Evolutionary conservation across 2,888 invertebrate genomes (phyloP), one percentile per base, ranked within the genome.

Genomic region (Phengaris alcon): DNA sequence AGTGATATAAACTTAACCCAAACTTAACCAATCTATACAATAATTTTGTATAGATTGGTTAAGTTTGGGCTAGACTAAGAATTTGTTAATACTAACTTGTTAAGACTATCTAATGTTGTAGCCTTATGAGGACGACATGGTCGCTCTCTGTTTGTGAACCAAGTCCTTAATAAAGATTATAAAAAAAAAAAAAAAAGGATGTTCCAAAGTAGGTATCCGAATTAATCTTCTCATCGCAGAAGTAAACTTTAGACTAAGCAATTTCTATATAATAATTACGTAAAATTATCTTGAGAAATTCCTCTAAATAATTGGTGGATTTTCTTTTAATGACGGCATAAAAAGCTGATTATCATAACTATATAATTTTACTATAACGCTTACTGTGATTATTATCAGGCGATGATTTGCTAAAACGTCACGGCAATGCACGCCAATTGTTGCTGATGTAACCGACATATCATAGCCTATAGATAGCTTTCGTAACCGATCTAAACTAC

Each of bases 401-500:
- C 52, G 52, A 72, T 72, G 72, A 72, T 72, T 52, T 15, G 35
- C 35, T 64, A 13, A 4, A 74, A 48, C 12, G 22, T 46, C 46
- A 15, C 35, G 59, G 48, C 48, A 74, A 15, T 46, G 6, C 46
- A 48, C 48, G 35, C 9, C 51, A 10, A 74, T 69, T 68, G 69
- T 70, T 13, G 15, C 73, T 70, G 74, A 80, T 70, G 77, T 77
- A 79, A 81, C 78, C 70, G 59, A 68, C 77, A 75, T 77, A 82
- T 79, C 77, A 6, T 13, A 35, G 52, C 72, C 52, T 22, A 72
- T 72, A 52, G 79, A 83, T 81, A 80, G 77, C 80, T 84, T 83
- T 84, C 84, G 82, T 88, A 87, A 88, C 85, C 84, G 82, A 84
- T 84, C 85, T 88, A 88, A 90, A 83, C 82, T 77, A 82, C 83